These are phyloP conservation scores for Echinometra lucunter DNA, from an alignment of 53 echinoderm and acorn worm species.

Conservation along the genomic window DNA sequence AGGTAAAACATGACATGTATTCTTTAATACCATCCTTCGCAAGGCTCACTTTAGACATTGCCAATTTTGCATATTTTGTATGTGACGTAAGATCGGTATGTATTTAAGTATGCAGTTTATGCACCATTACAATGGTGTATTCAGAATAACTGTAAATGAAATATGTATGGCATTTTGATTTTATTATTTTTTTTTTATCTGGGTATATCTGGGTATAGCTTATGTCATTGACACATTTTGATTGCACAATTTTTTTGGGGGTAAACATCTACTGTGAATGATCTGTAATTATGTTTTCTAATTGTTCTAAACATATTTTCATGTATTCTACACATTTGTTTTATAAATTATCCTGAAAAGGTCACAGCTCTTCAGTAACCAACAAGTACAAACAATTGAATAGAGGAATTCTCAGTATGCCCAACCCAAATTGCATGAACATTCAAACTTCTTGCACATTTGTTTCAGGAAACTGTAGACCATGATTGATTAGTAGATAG, in stretches of 20 bases:
- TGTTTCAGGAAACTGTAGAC: neutral
- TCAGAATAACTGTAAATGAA: neutral
- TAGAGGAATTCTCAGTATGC: neutral
- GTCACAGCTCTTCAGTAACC: constrained; percentile 2
- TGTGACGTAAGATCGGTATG: too few relatives aligned
- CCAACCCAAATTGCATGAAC: neutral
- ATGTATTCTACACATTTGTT: neutral
- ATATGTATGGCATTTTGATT: too few relatives aligned
- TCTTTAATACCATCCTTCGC: neutral
- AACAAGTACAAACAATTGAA: neutral
- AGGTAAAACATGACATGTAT: neutral
- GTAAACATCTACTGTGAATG: neutral
- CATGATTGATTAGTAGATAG: neutral
- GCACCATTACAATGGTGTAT: neutral
- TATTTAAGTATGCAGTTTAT: too few relatives aligned
- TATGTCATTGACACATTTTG: neutral
- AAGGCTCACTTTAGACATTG: neutral
- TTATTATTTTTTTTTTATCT: too few relatives aligned
- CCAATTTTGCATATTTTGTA: neutral
- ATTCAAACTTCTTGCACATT: neutral
- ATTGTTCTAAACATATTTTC: neutral
- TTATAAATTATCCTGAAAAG: neutral
- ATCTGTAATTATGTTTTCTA: neutral
- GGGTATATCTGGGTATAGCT: neutral
- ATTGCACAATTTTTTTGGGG: neutral